Conservation (phyloP, 1,140 invertebrate species). For the Orchestia grillus region DNA sequence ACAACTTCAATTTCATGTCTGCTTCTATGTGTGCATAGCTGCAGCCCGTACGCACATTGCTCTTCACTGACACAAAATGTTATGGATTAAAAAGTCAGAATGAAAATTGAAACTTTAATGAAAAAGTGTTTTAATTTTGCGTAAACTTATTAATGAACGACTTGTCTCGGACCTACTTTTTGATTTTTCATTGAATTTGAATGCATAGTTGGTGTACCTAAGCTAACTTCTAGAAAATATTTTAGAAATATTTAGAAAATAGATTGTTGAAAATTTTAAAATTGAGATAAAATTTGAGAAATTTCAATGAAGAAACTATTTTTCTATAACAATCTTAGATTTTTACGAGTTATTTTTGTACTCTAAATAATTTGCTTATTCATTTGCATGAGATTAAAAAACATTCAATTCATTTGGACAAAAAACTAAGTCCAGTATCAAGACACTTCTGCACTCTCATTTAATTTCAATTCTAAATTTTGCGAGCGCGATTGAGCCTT, state of each 20-base stretch:
- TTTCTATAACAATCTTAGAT: neutral
- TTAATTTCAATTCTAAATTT: neutral
- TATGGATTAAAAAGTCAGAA: too few species aligned
- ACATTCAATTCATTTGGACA: neutral
- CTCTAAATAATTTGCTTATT: neutral
- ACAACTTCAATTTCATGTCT: too few species aligned
- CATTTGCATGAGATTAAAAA: neutral
- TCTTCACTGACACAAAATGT: too few species aligned
- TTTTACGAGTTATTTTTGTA: neutral
- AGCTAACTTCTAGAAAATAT: too few species aligned
- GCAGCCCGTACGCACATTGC: too few species aligned
- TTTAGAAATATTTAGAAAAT: neutral
- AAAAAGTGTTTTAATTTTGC: too few species aligned
- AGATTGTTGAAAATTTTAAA: neutral
- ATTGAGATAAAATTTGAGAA: neutral
- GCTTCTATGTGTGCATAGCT: too few species aligned
- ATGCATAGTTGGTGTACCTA: too few species aligned
- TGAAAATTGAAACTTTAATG: too few species aligned
- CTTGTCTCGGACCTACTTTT: too few species aligned
- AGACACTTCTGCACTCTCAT: neutral
- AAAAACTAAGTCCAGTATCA: neutral
- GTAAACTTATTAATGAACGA: too few species aligned
- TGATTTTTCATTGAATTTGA: too few species aligned
- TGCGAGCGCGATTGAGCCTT: neutral
- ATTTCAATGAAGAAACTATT: neutral